Evolutionary conservation across 2,888 invertebrate species (phyloP).

Genomic region (Baccha elongata): DNA sequence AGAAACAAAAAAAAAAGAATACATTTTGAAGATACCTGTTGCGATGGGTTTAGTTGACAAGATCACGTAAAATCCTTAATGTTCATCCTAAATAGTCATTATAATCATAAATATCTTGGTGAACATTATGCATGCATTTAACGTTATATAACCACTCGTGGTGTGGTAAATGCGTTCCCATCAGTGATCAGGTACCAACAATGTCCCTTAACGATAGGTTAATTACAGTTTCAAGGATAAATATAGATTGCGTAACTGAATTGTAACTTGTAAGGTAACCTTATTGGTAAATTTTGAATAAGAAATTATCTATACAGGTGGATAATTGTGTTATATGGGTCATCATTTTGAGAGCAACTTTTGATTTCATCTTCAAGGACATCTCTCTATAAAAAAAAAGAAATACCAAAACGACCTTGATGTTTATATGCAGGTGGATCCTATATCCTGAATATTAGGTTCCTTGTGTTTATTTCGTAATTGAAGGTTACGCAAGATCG

Average conservation of each 20-base stretch:
- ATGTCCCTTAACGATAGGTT: neutral
- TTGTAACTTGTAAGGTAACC: slow-evolving; percentile 30
- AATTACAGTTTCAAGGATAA: slow-evolving; percentile 39
- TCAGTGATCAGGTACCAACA: slow-evolving; percentile 16
- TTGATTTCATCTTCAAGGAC: slow-evolving; percentile 60
- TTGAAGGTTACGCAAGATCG: slow-evolving; percentile 12
- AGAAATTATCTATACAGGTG: slow-evolving; percentile 52
- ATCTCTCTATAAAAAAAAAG: slow-evolving; percentile 12
- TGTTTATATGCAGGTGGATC: slow-evolving; percentile 37
- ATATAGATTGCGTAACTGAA: slow-evolving; percentile 40
- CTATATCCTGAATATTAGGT: neutral
- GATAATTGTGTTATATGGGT: slow-evolving; percentile 12
- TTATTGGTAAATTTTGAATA: slow-evolving; percentile 14
- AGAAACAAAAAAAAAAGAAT: neutral
- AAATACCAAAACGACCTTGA: neutral
- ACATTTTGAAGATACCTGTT: slow-evolving; percentile 36
- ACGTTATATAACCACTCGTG: slow-evolving; percentile 24
- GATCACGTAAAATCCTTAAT: slow-evolving; percentile 28
- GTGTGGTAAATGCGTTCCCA: slow-evolving; percentile 1
- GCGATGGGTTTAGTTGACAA: slow-evolving; percentile 13
- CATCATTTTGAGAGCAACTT: slow-evolving; percentile 19
- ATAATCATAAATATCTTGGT: slow-evolving; percentile 11
- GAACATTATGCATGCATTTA: neutral
- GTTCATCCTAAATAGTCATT: slow-evolving; percentile 11
- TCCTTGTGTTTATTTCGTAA: neutral